phyloP scores from a whole-genome alignment of 2,113 vertebrate genomes.

The Paralichthys olivaceus region DNA sequence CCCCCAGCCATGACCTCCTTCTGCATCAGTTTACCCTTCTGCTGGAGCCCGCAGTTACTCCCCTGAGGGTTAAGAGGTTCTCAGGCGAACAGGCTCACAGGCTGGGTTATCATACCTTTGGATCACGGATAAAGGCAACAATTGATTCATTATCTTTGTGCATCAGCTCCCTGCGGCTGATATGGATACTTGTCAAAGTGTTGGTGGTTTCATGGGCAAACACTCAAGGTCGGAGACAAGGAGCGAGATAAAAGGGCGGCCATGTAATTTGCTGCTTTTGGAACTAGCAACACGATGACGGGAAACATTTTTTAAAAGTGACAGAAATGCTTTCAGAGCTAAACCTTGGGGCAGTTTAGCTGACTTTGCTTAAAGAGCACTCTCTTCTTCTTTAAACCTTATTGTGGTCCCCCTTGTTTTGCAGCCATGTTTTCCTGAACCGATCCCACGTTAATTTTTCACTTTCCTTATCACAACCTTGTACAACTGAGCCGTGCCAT shows the following conservation, averaged over 20 bases:
- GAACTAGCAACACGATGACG: conserved; percentile 15
- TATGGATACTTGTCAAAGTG: conserved; percentile 66
- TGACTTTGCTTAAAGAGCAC: conserved; percentile 38
- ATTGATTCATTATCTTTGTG: conserved; percentile 80
- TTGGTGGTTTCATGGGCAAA: conserved; percentile 64
- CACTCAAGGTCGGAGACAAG: conserved; percentile 73
- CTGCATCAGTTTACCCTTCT: conserved; percentile 66
- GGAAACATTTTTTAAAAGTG: conserved; percentile 15
- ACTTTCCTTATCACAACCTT: conserved; percentile 4
- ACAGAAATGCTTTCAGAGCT: conserved; percentile 12
- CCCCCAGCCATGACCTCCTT: conserved; percentile 58
- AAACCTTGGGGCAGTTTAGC: conserved; percentile 40
- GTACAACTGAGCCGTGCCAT: not conserved
- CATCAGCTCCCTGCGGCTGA: conserved; percentile 61
- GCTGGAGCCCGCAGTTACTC: conserved; percentile 45
- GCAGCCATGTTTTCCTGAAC: not conserved
- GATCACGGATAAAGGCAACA: conserved; percentile 74
- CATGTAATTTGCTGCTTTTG: conserved; percentile 39
- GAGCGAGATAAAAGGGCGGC: conserved; percentile 28
- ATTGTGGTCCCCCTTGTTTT: not conserved
- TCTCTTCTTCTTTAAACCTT: conserved; percentile 20
- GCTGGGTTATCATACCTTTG: conserved; percentile 70
- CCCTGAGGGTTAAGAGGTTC: conserved; percentile 59
- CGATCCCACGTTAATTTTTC: conserved; percentile 19
- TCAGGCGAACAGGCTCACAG: conserved; percentile 46